phyloP scores from a whole-genome alignment of 2,113 vertebrate species.

The Suncus etruscus region DNA sequence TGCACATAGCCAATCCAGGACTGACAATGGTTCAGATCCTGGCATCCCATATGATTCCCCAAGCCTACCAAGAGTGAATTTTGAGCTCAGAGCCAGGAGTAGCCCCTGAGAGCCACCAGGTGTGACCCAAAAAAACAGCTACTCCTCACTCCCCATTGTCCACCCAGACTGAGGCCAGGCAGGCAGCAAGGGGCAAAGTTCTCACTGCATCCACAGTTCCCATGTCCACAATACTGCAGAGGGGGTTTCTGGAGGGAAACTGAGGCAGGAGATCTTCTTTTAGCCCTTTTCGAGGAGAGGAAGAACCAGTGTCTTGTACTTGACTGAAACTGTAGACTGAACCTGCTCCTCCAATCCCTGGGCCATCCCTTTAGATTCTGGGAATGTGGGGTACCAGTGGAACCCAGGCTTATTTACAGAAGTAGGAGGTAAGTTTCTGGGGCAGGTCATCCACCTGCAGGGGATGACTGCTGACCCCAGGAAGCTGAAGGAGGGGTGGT shows the following conservation, averaged over 20 bases:
- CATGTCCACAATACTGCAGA: not conserved
- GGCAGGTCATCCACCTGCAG: not conserved
- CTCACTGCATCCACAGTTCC: not conserved
- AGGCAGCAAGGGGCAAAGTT: not conserved
- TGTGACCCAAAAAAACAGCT: no score
- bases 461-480: not conserved
- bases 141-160: no score
- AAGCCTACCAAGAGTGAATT: no score
- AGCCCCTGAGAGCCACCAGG: no score
- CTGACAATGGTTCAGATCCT: no score
- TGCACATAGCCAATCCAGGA: no score
- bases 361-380: not conserved
- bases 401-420: not conserved
- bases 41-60: no score
- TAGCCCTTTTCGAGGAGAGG: not conserved
- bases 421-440: not conserved
- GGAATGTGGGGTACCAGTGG: not conserved
- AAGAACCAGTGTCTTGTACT: not conserved
- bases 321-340: not conserved
- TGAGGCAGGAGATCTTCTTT: not conserved
- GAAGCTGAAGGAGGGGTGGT: not conserved
- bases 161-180: no score
- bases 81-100: no score
- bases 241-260: not conserved
- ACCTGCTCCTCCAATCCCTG: not conserved